Evolutionary conservation across 2,113 vertebrate species (phyloP), one percentile per base, ranked within the genome.

Genomic region (Epinephelus moara): DNA sequence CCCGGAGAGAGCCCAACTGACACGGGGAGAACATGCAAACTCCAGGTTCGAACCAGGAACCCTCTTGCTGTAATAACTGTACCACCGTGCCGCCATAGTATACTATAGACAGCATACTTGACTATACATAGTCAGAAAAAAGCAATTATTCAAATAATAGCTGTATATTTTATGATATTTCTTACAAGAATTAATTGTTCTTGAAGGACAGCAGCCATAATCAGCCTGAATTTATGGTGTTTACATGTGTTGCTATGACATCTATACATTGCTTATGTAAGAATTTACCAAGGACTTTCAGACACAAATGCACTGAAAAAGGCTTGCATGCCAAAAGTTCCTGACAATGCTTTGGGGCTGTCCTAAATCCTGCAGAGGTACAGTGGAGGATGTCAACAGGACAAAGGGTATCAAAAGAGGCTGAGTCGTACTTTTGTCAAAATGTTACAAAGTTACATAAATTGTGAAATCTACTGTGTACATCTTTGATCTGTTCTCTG

Each of bases 371-470:
- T 23, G n/a, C 27, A 61, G 45, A 56, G 7, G 37, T 55, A 10
- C 9, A 75, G 33, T 7, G 4, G 4, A 52, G 74, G 49, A n/a
- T 1, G 0, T 7, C 19, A 62, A 63, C 33, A 47, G 63, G 53
- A 61, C 18, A 61, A 77, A 33, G 3, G 1, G n/a, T 23, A 10
- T 67, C 60, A 50, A 23, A 60, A 6, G 33, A 6, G 9, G 55
- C 23, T 50, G n/a, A 60, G 21, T 37, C 4, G 3, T 55, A 40
- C 42, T 30, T 70, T 21, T 53, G 40, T 52, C 57, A 62, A 57
- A 52, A 61, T 81, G 21, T 40, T 79, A 67, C 50, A 80, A 50
- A 52, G n/a, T 68, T 37, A 55, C n/a, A n/a, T 25, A 70, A 70
- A 23, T 13, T 33, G 13, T 13, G 11, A 59, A 74, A 75, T 67